Conservation (phyloP, 2,888 invertebrate species). For the Petrophora chlorosata region DNA sequence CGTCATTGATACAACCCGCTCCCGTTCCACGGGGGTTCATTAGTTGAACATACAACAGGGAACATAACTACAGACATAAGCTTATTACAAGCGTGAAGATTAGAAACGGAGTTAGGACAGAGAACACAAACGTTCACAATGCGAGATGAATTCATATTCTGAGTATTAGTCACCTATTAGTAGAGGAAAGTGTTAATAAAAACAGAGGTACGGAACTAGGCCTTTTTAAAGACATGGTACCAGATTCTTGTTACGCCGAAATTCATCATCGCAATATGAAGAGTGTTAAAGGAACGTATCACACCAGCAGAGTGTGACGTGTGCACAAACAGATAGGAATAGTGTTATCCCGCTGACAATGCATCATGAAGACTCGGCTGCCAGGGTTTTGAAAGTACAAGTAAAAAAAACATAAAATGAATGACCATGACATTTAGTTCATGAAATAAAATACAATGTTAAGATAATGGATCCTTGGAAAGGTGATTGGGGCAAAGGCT, state of each 20-base stretch:
- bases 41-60: conserved; percentile 9
- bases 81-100: conserved; percentile 51
- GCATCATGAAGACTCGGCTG: background rate
- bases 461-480: no score
- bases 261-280: conserved; percentile 17
- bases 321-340: background rate
- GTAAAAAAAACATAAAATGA: background rate
- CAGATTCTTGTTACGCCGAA: background rate
- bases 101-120: conserved; percentile 45
- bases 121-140: conserved; percentile 49
- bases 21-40: conserved; percentile 18
- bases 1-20: conserved; percentile 51
- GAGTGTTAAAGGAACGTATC: conserved; percentile 5
- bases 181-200: conserved; percentile 13
- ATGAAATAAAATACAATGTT: background rate
- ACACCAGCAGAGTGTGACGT: background rate
- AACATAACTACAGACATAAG: conserved; percentile 32
- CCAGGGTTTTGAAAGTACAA: background rate
- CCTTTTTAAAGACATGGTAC: background rate
- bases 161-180: conserved; percentile 6
- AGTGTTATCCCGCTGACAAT: conserved; percentile 4
- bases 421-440: background rate
- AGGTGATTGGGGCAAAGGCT: background rate
- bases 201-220: conserved; percentile 1
- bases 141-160: conserved; percentile 37